These are phyloP conservation scores for fruit fly (Drosophila melanogaster) DNA, from an alignment of 1,140 invertebrate genomes.

Conservation along the genomic window Release_6_plus_ISO1_MT NC_004354.4:15089501-15090000, in stretches of 20 bases:
- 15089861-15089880: conserved; percentile 6
- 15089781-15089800: conserved; percentile 1
- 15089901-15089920: conserved; percentile 5
- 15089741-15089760: conserved; percentile 22
- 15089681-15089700: conserved; percentile 69
- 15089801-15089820: conserved; percentile 21
- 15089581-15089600: conserved; percentile 23
- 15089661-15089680: conserved; percentile 16
- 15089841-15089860: conserved; percentile 6
- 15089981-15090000: conserved; percentile 1
- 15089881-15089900: conserved; percentile 14
- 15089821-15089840: conserved; percentile 7
- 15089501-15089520: conserved; percentile 2
- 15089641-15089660: conserved; percentile 29
- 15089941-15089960: conserved; percentile 37
- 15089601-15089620: neutral
- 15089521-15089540: conserved; percentile 12
- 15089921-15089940: conserved; percentile 2
- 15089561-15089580: conserved; percentile 50
- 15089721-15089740: conserved; percentile 11
- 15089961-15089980: conserved; percentile 6
- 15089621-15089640: conserved; percentile 11
- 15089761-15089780: conserved; percentile 33
- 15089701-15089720: conserved; percentile 53
- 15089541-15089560: conserved; percentile 22